phyloP scores from a whole-genome alignment of 2,797 vertebrate genomes.

The Macropodus opercularis region DNA sequence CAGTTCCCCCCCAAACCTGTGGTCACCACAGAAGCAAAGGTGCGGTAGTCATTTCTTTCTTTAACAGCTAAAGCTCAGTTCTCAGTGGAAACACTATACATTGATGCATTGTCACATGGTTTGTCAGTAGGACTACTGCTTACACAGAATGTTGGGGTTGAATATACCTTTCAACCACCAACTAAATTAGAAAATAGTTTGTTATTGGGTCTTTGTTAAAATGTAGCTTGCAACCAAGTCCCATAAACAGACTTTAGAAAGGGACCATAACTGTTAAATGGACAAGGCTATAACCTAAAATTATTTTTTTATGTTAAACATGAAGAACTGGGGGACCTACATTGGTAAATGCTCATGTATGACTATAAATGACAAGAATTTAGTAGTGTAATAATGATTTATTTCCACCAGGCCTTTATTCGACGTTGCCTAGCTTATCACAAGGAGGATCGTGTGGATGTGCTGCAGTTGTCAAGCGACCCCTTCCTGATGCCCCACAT shows the following conservation, averaged over 20 bases:
- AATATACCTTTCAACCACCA: no score
- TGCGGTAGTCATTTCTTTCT: slow-evolving; percentile 48
- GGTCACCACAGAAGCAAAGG: slow-evolving; percentile 95
- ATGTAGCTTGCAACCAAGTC: no score
- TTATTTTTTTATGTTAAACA: no score
- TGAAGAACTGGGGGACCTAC: no score
- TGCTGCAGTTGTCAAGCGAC: slow-evolving; percentile 92
- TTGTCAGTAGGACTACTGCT: neutral
- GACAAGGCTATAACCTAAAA: no score
- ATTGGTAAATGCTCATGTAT: no score
- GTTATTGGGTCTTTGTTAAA: no score
- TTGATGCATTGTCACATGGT: neutral
- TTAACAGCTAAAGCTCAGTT: neutral
- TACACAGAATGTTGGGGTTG: neutral
- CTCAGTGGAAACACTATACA: neutral
- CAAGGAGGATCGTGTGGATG: slow-evolving; percentile 94
- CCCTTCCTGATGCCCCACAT: slow-evolving; percentile 92
- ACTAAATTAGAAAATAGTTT: no score
- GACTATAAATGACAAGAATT: neutral
- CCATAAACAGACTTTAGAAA: no score
- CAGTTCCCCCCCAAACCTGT: slow-evolving; percentile 96
- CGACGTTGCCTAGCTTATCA: slow-evolving; percentile 93
- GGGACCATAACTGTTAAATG: no score
- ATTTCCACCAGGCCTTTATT: slow-evolving; percentile 85
- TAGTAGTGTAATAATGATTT: no score